Evolutionary conservation across 2,797 vertebrate species (phyloP).

Genomic region (Molossus molossus): DNA sequence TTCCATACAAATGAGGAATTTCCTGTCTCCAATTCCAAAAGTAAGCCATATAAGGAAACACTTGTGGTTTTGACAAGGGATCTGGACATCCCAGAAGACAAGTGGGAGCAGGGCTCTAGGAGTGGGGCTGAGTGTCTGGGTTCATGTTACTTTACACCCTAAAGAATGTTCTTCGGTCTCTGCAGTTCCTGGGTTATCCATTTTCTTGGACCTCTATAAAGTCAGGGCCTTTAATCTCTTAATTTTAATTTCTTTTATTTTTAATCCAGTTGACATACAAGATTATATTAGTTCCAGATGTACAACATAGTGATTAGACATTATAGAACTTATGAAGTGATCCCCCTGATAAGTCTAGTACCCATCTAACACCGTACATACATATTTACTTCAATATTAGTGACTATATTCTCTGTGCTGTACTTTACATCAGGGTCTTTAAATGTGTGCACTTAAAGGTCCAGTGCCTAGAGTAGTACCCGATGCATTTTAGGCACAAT

Average conservation of each 20-base stretch:
- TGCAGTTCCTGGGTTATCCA: neutral
- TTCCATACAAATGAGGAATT: neutral
- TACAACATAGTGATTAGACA: neutral
- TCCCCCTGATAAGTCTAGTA: neutral
- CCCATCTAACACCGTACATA: too few relatives aligned
- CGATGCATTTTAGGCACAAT: neutral
- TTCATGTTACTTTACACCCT: neutral
- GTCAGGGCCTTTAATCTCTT: neutral
- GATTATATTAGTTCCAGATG: neutral
- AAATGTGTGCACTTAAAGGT: neutral
- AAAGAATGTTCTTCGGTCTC: neutral
- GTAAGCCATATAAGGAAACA: neutral
- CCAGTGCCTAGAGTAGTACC: neutral
- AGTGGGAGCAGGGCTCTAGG: neutral
- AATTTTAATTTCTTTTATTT: neutral
- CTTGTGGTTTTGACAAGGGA: neutral
- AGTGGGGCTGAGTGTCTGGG: neutral
- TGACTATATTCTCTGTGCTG: neutral
- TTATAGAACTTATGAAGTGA: neutral
- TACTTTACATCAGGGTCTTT: neutral
- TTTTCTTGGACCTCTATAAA: neutral
- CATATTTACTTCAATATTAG: neutral
- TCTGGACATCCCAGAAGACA: neutral
- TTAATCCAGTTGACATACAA: neutral
- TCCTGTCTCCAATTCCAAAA: neutral